Evolutionary conservation across 2,797 vertebrate species (phyloP).

Genomic region (Delichon dasypus): DNA sequence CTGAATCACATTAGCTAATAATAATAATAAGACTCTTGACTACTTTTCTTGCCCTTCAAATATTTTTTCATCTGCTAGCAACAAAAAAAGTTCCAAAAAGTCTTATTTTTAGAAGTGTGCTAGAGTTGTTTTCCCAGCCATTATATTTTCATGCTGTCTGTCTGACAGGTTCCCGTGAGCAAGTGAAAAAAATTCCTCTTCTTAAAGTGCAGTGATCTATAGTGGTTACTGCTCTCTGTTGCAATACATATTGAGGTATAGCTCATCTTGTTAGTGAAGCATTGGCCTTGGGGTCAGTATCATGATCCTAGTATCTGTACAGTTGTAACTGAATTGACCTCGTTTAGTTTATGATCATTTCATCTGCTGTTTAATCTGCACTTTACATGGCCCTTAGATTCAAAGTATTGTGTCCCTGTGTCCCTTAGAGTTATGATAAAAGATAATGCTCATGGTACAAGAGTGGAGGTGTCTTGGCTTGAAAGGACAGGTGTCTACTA

Average conservation of each 20-base stretch:
- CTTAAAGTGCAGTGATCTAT: background rate
- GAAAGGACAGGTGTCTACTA: background rate
- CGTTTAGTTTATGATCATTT: background rate
- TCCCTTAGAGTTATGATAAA: background rate
- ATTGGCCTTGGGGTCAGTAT: background rate
- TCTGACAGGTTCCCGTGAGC: background rate
- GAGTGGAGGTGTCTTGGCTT: background rate
- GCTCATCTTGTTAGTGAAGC: background rate
- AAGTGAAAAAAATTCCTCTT: background rate
- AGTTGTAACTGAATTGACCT: background rate
- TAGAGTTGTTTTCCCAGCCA: background rate
- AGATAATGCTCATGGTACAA: background rate
- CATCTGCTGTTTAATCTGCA: background rate
- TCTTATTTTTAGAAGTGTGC: slow-evolving; percentile 48
- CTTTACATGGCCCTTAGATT: background rate
- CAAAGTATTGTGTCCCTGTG: background rate
- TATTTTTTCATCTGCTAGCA: slow-evolving; percentile 24
- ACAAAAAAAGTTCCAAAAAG: background rate
- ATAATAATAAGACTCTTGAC: background rate
- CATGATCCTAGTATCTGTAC: background rate
- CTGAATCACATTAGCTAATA: background rate
- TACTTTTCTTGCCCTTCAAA: background rate
- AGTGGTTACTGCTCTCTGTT: background rate
- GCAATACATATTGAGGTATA: background rate
- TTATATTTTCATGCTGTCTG: background rate